phyloP scores from a whole-genome alignment of 1,140 invertebrate species.

The Drosophila ironensis region DNA sequence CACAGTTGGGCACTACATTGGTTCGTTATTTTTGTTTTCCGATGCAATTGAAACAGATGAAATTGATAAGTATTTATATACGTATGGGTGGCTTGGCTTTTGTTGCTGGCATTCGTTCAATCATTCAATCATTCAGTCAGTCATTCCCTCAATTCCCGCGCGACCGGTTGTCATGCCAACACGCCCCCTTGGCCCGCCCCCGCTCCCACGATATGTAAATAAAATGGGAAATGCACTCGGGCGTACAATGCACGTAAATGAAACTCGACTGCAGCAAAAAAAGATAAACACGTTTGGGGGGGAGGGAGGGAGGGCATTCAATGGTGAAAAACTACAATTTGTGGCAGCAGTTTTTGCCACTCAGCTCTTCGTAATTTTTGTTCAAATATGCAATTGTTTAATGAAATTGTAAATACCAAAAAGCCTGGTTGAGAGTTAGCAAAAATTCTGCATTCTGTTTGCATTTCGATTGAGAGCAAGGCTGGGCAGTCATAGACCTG shows the following conservation, averaged over 20 bases:
- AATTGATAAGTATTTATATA: slow-evolving; percentile 15
- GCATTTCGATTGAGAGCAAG: no score
- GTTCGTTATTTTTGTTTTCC: slow-evolving; percentile 13
- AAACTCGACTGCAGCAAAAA: slow-evolving; percentile 25
- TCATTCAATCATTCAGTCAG: slow-evolving; percentile 33
- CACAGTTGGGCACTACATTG: slow-evolving; percentile 26
- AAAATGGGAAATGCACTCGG: slow-evolving; percentile 54
- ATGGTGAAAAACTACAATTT: no score
- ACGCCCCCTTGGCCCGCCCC: not conserved
- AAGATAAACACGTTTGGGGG: not conserved
- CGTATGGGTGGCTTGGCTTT: slow-evolving; percentile 2
- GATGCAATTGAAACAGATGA: slow-evolving; percentile 53
- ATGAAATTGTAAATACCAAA: no score
- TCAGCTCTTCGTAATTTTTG: no score
- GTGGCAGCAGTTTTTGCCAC: no score
- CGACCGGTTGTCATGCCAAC: slow-evolving; percentile 55
- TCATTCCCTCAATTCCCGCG: slow-evolving; percentile 20
- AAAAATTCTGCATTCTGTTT: no score
- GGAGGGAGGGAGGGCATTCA: no score
- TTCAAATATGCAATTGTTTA: no score
- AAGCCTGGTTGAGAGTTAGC: no score
- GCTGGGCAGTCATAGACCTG: no score
- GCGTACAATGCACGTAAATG: slow-evolving; percentile 56
- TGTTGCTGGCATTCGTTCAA: slow-evolving; percentile 29
- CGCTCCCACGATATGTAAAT: slow-evolving; percentile 41